Conservation (phyloP, 2,888 invertebrate species). For the Chymomyza caudatula region DNA sequence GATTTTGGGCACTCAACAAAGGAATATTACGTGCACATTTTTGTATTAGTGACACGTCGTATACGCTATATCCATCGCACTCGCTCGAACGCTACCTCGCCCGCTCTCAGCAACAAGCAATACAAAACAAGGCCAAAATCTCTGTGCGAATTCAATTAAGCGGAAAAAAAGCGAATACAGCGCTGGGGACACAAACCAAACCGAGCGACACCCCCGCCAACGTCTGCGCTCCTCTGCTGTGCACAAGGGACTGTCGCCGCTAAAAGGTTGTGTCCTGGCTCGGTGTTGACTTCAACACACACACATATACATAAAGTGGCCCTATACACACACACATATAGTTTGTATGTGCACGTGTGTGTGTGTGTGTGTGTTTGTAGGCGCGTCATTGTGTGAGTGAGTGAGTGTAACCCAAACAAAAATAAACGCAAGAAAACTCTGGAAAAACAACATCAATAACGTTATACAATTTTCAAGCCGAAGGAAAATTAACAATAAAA, state of each 20-base stretch:
- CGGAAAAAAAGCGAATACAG: slow-evolving; percentile 16
- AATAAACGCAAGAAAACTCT: neutral
- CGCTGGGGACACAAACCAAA: neutral
- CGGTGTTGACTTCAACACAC: neutral
- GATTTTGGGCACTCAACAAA: neutral
- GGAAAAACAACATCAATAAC: slow-evolving; percentile 9
- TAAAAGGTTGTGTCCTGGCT: neutral
- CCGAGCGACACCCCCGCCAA: neutral
- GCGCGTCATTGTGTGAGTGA: slow-evolving; percentile 1
- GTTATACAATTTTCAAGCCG: neutral
- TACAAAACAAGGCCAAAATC: slow-evolving; percentile 12
- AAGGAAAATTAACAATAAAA: slow-evolving; percentile 17
- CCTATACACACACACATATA: slow-evolving; percentile 2
- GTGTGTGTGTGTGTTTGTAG: slow-evolving; percentile 10
- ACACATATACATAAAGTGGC: slow-evolving; percentile 21
- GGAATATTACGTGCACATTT: neutral
- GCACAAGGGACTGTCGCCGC: neutral
- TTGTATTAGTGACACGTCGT: slow-evolving; percentile 45
- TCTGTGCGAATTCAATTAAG: slow-evolving; percentile 48
- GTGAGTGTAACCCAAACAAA: slow-evolving; percentile 22
- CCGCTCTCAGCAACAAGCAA: slow-evolving; percentile 10
- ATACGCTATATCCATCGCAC: neutral
- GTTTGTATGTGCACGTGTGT: neutral
- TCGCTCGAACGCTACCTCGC: neutral
- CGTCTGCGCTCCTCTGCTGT: neutral